Evolutionary conservation across 2,113 vertebrate species (phyloP), one percentile per base, ranked within the genome.

Genomic region (Felis chaus): DNA sequence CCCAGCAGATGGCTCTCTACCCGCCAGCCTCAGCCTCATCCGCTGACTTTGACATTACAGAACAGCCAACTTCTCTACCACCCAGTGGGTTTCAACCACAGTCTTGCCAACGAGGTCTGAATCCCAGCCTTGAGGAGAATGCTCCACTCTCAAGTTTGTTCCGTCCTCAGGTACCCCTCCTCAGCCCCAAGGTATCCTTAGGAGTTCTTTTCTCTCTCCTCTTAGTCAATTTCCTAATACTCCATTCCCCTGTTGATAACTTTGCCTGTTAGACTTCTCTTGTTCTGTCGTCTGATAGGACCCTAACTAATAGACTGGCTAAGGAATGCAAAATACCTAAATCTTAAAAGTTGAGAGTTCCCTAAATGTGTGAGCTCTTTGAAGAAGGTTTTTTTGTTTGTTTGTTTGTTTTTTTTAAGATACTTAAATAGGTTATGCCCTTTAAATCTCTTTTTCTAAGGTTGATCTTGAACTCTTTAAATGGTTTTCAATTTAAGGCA

Each of bases 391-490:
- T 13, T 55, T 78, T 55, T 4, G 31, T 45, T 31, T 13, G 33
- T 29, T 29, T 36, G 2, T 36, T 78, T 55, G 8, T 63, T 74
- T 81, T 76, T 66, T 0, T 19, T 31, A 83, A 83, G 63, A 41
- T 76, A 65, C 79, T 95, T 91, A 95, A 97, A 91, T 84, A 85
- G 69, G 21, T 29, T 33, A 14, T 36, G 27, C 11, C 88, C 48
- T 48, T 92, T 86, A 83, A 90, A 68, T 79, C 36, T 86, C n/a
- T 78, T 92, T 97, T 92, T 68, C 18, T 79, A 57, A 89, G 50
- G 25, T 45, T 94, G 15, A 71, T 95, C 61, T 92, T 87, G 12
- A 15, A 82, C n/a, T 68, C 36, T 92, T 69, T 55, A 92, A 94
- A 63, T 71, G 53, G 21, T 36, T 96, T 94, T 71, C 29, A 86